phyloP scores from a whole-genome alignment of 2,888 invertebrate genomes.

The Villa cingulata region DNA sequence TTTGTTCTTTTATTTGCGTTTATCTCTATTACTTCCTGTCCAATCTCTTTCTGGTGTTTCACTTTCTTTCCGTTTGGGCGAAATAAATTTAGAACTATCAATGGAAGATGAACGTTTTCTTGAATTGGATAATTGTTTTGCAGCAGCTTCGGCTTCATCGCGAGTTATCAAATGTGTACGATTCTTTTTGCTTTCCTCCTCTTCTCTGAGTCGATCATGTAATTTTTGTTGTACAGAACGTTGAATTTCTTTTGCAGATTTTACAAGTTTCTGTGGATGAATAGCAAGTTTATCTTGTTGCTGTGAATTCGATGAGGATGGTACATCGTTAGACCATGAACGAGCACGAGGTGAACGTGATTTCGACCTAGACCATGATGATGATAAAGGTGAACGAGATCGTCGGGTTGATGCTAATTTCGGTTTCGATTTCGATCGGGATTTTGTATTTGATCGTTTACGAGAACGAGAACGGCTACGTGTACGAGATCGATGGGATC shows the following conservation, averaged over 20 bases:
- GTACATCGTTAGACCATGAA: slow-evolving; percentile 6
- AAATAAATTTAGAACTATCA: slow-evolving; percentile 16
- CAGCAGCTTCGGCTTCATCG: neutral
- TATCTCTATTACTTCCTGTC: neutral
- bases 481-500: slow-evolving; percentile 1
- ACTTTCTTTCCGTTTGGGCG: slow-evolving; percentile 15
- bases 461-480: slow-evolving; percentile 18
- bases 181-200: slow-evolving; percentile 23
- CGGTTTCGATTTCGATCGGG: slow-evolving; percentile 18
- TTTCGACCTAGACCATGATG: slow-evolving; percentile 21
- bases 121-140: slow-evolving; percentile 1
- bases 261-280: slow-evolving; percentile 27
- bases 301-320: neutral
- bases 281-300: slow-evolving; percentile 15
- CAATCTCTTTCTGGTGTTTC: slow-evolving; percentile 10
- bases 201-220: slow-evolving; percentile 26
- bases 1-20: neutral
- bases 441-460: slow-evolving; percentile 18
- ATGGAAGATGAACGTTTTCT: slow-evolving; percentile 10
- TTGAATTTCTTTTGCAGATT: slow-evolving; percentile 29
- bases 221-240: slow-evolving; percentile 27
- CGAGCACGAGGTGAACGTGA: slow-evolving; percentile 24
- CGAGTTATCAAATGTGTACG: neutral
- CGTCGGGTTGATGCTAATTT: slow-evolving; percentile 30
- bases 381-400: slow-evolving; percentile 25